A percentile compares a stretch with the other conserved stretches of the same genome.
Conservation (phyloP, 2,797 vertebrate species). For the Eleutherodactylus coqui region DNA sequence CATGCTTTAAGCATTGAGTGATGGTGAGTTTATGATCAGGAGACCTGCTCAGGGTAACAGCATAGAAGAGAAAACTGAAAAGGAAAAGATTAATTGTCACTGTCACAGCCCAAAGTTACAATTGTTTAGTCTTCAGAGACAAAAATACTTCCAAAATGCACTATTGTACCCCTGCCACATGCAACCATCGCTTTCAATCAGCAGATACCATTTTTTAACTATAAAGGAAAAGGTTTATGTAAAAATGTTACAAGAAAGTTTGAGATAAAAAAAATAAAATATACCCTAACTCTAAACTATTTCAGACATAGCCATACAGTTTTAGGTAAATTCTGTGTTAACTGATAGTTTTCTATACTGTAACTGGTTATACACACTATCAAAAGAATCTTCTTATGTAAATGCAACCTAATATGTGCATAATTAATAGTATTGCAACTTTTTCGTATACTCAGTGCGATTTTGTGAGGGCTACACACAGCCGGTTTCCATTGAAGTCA, state of each 20-base stretch:
- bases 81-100: constrained; percentile 29
- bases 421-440: no score
- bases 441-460: no score
- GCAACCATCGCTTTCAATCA: not conserved
- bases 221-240: not conserved
- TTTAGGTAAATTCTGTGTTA: not conserved
- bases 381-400: not conserved
- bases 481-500: no score
- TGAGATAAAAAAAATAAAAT: not conserved
- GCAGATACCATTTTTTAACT: not conserved
- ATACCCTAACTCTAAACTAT: not conserved
- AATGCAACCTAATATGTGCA: not conserved
- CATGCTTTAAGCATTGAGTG: constrained; percentile 26
- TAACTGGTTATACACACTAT: no score
- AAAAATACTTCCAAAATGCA: not conserved
- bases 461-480: no score
- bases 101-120: constrained; percentile 1
- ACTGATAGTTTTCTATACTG: no score
- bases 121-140: not conserved
- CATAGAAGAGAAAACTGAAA: not conserved
- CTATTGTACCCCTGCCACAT: not conserved
- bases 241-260: not conserved
- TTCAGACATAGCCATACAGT: no score
- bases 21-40: constrained; percentile 39
- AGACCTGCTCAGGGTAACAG: constrained; percentile 17